A percentile compares a stretch with the other conserved stretches of the same genome.
Conservation (phyloP, 2,888 invertebrate species). For the Drosophila anomalata region DNA sequence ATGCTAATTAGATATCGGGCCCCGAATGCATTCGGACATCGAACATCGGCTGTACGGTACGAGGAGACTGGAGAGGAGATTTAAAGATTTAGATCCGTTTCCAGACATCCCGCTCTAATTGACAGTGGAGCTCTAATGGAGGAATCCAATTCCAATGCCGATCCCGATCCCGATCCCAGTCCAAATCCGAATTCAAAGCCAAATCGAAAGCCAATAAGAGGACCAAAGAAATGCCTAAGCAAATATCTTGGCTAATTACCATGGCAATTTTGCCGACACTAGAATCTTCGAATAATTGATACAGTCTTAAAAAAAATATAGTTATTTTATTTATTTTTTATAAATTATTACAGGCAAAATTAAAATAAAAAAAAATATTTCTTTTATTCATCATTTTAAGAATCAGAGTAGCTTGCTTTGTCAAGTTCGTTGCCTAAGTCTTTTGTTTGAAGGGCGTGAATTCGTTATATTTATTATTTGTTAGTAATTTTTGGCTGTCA, state of each 20-base stretch:
- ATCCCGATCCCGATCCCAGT: not conserved
- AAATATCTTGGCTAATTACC: slow-evolving; percentile 29
- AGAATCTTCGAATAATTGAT: not conserved
- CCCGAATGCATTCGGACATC: not conserved
- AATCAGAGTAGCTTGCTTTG: not conserved
- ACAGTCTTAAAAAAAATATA: not conserved
- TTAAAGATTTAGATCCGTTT: slow-evolving; percentile 6
- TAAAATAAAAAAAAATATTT: too few relatives aligned
- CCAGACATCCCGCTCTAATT: slow-evolving; percentile 33
- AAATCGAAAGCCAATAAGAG: not conserved
- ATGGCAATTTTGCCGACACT: slow-evolving; percentile 7
- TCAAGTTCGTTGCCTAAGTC: slow-evolving; percentile 3
- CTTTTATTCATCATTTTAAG: not conserved
- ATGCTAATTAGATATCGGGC: slow-evolving; percentile 36
- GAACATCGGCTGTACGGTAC: not conserved
- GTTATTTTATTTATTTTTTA: not conserved
- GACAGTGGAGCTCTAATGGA: slow-evolving; percentile 32
- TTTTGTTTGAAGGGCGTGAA: not conserved
- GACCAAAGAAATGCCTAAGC: slow-evolving; percentile 8
- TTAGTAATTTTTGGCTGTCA: not conserved
- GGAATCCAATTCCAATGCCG: slow-evolving; percentile 25
- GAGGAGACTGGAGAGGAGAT: slow-evolving; percentile 24
- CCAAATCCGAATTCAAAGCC: slow-evolving; percentile 15
- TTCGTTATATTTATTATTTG: not conserved
- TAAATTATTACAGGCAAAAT: not conserved